A percentile compares a stretch with the other conserved stretches of the same genome.
phyloP scores from a whole-genome alignment of 1,140 invertebrate genomes.

The Helicorthomorpha holstii region DNA sequence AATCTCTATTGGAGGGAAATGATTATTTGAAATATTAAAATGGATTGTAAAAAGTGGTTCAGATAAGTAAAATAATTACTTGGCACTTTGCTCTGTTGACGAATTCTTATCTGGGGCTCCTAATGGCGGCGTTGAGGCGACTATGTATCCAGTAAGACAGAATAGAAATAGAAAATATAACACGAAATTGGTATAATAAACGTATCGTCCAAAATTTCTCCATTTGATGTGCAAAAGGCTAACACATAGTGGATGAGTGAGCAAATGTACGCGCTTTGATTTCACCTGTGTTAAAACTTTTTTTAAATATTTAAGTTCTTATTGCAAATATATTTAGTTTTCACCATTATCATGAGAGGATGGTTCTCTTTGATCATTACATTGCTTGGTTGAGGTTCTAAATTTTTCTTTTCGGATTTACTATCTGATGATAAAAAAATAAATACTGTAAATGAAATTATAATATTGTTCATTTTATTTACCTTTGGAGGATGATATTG shows the following conservation, averaged over 20 bases:
- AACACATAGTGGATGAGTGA: conserved; percentile 31
- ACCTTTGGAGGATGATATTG: not conserved
- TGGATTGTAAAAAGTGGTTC: not conserved
- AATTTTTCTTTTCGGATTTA: conserved; percentile 18
- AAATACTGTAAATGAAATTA: not conserved
- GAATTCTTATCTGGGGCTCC: conserved; percentile 3
- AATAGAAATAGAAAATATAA: conserved; percentile 30
- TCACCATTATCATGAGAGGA: conserved; percentile 34
- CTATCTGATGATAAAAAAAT: not conserved
- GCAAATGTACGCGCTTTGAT: conserved; percentile 21
- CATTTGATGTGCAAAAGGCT: conserved; percentile 32
- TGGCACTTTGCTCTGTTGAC: not conserved
- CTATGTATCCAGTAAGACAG: conserved; percentile 30
- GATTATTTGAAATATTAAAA: not conserved
- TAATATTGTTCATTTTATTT: not conserved
- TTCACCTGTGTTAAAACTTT: conserved; percentile 9
- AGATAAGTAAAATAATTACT: conserved; percentile 3
- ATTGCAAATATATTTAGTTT: conserved; percentile 7
- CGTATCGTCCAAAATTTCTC: conserved; percentile 27
- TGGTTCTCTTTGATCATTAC: conserved; percentile 32
- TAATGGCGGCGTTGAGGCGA: conserved; percentile 23
- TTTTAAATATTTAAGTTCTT: not conserved
- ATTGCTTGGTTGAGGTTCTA: conserved; percentile 24
- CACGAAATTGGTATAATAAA: conserved; percentile 33
- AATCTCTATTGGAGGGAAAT: not conserved